Base-by-base conservation (phyloP, 2,113 vertebrate genomes). In the Pseudolaguvia tuberculata region DNA sequence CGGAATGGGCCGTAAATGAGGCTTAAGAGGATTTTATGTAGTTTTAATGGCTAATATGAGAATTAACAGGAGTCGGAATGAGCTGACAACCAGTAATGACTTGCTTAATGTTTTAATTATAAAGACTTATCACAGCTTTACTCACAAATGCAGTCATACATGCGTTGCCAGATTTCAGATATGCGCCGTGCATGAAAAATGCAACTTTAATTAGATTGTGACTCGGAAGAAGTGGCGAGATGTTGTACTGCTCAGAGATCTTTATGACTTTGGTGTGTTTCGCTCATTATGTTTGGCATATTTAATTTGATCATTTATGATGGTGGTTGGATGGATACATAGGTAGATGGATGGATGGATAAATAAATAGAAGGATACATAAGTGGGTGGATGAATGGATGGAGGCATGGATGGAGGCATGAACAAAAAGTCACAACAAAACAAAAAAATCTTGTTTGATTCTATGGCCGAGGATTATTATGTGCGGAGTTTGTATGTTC, bases 81-180 rank as follows among this genome's bases (percentile, higher is more conserved):
- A 73, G 56, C 70, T 48, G 70, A 59, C 70, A 72, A 56, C 56
- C 56, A 59, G n/a, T 72, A 73, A 73, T 63, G 58, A 12, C 21
- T 52, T 73, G 53, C 47, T 65, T 73, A 63, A 53, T 73, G 72
- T 63, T 73, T 63, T 72, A 72, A 72, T 72, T 59, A 72, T 72
- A 1, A 63, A 63, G 59, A 73, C 45, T 73, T 73, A 73, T 73
- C 31, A 42, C 59, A 65, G 59, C 72, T 63, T 73, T 63, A 42
- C 56, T 52, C 72, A 65, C 63, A 65, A 61, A 53, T 65, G 48
- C 31, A 45, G 18, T 18, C 48, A 25, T 25, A 73, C 58, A 62
- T 31, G 56, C 42, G 6, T 51, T 48, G 18, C 48, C 15, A 23
- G 48, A 20, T 62, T 35, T 73, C 35, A 25, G 55, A 59, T 39